These are phyloP conservation scores for Macrosoma leucophasiata DNA, from an alignment of 2,888 invertebrate species.

Conservation along the genomic window DNA sequence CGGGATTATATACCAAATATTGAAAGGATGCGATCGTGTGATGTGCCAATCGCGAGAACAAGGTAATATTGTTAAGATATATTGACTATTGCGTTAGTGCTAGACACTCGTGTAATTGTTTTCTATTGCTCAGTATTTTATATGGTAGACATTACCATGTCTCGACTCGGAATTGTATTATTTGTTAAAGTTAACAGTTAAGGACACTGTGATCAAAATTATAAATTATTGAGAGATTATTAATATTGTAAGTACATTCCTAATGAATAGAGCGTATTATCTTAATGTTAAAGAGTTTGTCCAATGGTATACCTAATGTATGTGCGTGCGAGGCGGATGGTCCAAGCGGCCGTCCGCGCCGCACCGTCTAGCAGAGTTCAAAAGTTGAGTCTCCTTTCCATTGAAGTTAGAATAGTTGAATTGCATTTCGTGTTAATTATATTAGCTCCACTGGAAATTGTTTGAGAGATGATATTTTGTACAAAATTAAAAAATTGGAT, in stretches of 20 bases:
- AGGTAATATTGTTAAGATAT: constrained; percentile 69
- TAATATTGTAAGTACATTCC: constrained; percentile 73
- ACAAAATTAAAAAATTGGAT: constrained; percentile 67
- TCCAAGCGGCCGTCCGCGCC: too few species aligned
- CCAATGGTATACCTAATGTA: constrained; percentile 34
- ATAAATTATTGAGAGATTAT: constrained; percentile 76
- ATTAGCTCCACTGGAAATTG: constrained; percentile 49
- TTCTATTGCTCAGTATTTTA: constrained; percentile 74
- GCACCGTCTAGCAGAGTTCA: constrained; percentile 43
- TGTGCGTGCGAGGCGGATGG: too few species aligned
- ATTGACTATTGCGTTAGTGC: constrained; percentile 59
- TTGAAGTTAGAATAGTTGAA: constrained; percentile 45
- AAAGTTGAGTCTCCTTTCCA: constrained; percentile 48
- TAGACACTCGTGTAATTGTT: constrained; percentile 65
- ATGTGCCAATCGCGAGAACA: constrained; percentile 70
- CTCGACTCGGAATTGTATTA: constrained; percentile 69
- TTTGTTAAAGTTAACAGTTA: constrained; percentile 73
- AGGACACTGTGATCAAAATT: constrained; percentile 75
- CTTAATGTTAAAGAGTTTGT: constrained; percentile 64
- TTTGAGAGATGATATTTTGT: constrained; percentile 70
- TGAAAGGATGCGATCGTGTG: constrained; percentile 54
- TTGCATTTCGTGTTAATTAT: constrained; percentile 53
- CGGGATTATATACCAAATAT: constrained; percentile 60
- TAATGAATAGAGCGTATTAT: constrained; percentile 66
- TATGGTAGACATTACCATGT: constrained; percentile 53